These are phyloP conservation scores for Leptodirus hochenwartii DNA, from an alignment of 2,888 invertebrate genomes.

Conservation along the genomic window DNA sequence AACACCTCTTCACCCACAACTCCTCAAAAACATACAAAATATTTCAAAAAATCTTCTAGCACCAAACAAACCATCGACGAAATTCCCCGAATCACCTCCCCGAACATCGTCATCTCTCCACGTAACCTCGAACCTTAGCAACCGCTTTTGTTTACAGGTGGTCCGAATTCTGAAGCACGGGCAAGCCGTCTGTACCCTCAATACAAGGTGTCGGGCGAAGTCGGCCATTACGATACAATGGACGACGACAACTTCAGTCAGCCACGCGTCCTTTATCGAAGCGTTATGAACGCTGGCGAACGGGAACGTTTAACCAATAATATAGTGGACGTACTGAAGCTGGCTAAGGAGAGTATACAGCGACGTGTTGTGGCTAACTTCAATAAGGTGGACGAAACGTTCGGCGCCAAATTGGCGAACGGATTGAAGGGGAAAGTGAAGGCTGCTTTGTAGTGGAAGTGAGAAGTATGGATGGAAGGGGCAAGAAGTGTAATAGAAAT, in stretches of 20 bases:
- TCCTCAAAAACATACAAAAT: too few relatives aligned
- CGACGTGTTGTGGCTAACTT: conserved; percentile 72
- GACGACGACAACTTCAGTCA: conserved; percentile 86
- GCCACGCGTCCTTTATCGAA: conserved; percentile 60
- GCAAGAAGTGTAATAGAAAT: too few relatives aligned
- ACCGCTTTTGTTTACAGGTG: too few relatives aligned
- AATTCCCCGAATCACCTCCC: too few relatives aligned
- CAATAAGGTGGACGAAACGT: conserved; percentile 57
- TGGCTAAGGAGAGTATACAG: conserved; percentile 69
- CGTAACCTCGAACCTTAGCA: too few relatives aligned
- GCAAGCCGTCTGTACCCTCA: conserved; percentile 27
- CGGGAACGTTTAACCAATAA: conserved; percentile 58
- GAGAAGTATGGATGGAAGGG: too few relatives aligned
- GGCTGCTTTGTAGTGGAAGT: conserved; percentile 6
- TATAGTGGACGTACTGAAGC: conserved; percentile 55
- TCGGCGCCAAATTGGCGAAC: conserved; percentile 43
- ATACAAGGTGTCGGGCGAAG: conserved; percentile 44
- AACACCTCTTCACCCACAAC: too few relatives aligned
- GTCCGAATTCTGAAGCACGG: conserved; percentile 8
- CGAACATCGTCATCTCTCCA: too few relatives aligned
- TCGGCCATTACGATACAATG: conserved; percentile 54
- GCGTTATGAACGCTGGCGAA: conserved; percentile 57
- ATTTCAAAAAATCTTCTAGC: too few relatives aligned
- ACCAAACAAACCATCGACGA: too few relatives aligned
- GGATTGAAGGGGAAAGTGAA: conserved; percentile 7